These are phyloP conservation scores for Syritta pipiens DNA, from an alignment of 2,888 invertebrate genomes.

Conservation along the genomic window DNA sequence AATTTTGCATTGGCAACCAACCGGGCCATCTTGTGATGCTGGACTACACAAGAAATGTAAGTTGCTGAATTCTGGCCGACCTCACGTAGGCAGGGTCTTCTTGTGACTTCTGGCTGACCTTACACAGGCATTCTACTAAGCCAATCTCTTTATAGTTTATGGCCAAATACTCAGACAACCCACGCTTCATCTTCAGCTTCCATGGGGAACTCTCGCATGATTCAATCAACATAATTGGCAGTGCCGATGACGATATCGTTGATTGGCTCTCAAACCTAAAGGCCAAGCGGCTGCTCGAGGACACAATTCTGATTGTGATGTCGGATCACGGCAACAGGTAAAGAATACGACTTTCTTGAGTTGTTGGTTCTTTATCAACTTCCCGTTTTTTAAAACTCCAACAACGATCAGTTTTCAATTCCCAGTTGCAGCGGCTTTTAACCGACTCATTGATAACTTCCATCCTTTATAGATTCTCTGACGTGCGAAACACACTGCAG, in stretches of 20 bases:
- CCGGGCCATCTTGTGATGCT: constrained; percentile 86
- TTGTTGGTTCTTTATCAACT: too few relatives aligned
- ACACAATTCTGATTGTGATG: constrained; percentile 92
- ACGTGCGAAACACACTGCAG: constrained; percentile 90
- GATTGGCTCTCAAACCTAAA: constrained; percentile 84
- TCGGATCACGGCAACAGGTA: constrained; percentile 95
- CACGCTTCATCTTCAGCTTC: constrained; percentile 92
- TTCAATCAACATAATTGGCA: constrained; percentile 88
- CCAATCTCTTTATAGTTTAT: constrained; percentile 81
- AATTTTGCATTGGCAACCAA: constrained; percentile 85
- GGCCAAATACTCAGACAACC: constrained; percentile 83
- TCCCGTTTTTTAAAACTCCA: too few relatives aligned
- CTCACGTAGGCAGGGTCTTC: not conserved
- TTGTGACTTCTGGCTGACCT: not conserved
- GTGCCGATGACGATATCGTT: constrained; percentile 87
- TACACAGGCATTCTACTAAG: too few relatives aligned
- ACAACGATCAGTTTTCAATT: too few relatives aligned
- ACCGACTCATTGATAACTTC: too few relatives aligned
- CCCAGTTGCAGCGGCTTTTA: too few relatives aligned
- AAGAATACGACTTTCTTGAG: not conserved
- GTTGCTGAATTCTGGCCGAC: constrained; percentile 43
- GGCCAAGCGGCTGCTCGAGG: constrained; percentile 83
- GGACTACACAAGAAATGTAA: constrained; percentile 84
- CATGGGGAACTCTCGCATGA: constrained; percentile 94
- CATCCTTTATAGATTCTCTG: constrained; percentile 84